phyloP scores from a whole-genome alignment of 2,888 invertebrate species.

The Tubulanus polymorphus region DNA sequence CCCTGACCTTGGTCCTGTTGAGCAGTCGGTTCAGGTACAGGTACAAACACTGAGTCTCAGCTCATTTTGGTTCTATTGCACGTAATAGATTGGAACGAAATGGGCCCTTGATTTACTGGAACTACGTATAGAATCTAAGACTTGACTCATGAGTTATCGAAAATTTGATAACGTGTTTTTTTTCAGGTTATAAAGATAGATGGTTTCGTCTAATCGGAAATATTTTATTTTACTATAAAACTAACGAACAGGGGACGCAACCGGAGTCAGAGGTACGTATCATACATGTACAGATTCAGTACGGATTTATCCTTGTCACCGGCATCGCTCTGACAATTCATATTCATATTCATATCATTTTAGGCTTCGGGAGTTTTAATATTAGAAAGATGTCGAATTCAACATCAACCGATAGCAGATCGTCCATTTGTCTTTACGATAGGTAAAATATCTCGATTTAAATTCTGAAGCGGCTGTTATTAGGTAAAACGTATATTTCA shows the following conservation, averaged over 20 bases:
- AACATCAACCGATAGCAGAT: neutral
- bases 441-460: neutral
- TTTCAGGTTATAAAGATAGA: slow-evolving; percentile 57
- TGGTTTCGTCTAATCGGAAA: slow-evolving; percentile 92
- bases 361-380: neutral
- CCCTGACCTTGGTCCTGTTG: no score
- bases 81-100: no score
- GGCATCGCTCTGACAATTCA: no score
- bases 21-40: no score
- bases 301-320: no score
- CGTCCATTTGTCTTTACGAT: neutral
- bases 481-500: neutral
- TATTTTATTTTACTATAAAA: slow-evolving; percentile 87
- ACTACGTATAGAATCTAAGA: no score
- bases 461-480: neutral
- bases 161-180: no score
- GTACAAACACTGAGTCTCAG: no score
- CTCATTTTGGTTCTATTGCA: no score
- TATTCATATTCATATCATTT: neutral
- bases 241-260: slow-evolving; percentile 60
- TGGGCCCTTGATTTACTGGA: no score
- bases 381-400: neutral
- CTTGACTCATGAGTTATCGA: no score
- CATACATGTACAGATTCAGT: no score
- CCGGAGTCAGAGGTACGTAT: neutral